Base-by-base conservation (phyloP, 2,113 vertebrate species). In the Epinephelus cyanopodus region DNA sequence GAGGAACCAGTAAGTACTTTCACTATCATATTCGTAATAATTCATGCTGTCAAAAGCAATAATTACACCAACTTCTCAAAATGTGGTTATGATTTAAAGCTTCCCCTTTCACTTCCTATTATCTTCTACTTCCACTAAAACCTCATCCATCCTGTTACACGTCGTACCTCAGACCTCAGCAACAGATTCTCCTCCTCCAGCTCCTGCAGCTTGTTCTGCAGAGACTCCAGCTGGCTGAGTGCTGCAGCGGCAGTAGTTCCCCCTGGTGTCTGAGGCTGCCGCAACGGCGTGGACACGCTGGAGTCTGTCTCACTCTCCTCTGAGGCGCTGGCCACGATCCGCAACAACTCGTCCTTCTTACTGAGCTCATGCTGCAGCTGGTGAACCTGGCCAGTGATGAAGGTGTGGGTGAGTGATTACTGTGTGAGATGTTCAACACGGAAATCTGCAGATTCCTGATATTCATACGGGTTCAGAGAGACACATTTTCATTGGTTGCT, bases 301-400 rank as follows among this genome's bases (percentile, higher is more conserved):
- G 98, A 97, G 83, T 98, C 98, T 0, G 96, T 97, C 87, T 99
- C 98, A 0, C 97, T 98, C 91, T 99, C 98, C 93, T 99, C 98
- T 0, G 97, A 98, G 48, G 97, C 96, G 14, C 95, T 98, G 10
- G 98, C 98, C 74, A 99, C 97, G 57, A 99, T 95, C 1, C 97
- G 96, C 80, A 99, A 96, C 69, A 99, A 86, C 79, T 99, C 98
- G 3, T 99, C 98, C 91, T 99, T 99, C 94, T 99, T 98, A 0
- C 94, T 92, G 42, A 99, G 93, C 48, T 99, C 98, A 68, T 99
- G 98, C 88, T 99, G 98, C 60, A 99, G 95, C 90, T 99, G 98
- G 87, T 98, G 96, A 77, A 98, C 97, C 98, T 99, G 92, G 1
- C 19, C 33, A 10, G 4, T 0, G 52, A 2, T 2, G 18, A 48